phyloP scores from a whole-genome alignment of 2,888 invertebrate genomes.

The Microchrysa polita region DNA sequence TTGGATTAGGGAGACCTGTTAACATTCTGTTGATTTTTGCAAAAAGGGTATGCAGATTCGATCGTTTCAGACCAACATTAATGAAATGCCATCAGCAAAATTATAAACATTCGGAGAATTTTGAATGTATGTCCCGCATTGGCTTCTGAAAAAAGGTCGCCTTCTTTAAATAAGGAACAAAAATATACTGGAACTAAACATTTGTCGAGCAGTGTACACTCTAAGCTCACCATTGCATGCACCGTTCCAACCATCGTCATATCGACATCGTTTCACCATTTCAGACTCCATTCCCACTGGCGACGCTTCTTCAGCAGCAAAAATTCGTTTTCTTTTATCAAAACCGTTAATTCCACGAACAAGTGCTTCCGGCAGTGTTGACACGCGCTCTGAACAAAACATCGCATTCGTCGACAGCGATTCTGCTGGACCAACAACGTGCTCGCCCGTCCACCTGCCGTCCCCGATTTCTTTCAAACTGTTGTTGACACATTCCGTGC shows the following conservation, averaged over 20 bases:
- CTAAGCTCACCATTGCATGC: no score
- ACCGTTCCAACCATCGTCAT: background rate
- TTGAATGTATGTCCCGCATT: no score
- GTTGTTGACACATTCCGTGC: slow-evolving; percentile 12
- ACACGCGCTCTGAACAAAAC: background rate
- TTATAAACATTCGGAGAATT: no score
- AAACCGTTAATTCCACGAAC: slow-evolving; percentile 1
- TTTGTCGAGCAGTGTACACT: no score
- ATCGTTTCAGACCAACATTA: no score
- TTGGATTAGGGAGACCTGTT: no score
- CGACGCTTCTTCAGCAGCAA: background rate
- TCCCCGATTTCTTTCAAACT: background rate
- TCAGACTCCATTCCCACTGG: background rate
- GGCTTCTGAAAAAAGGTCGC: no score
- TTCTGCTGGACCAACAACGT: background rate
- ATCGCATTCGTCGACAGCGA: slow-evolving; percentile 12
- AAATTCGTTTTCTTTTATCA: slow-evolving; percentile 6
- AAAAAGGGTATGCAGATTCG: no score
- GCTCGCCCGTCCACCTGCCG: background rate
- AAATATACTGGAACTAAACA: no score
- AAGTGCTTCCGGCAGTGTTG: background rate
- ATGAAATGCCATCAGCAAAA: no score
- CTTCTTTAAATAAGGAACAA: no score
- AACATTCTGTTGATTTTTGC: no score
- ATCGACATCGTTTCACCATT: background rate